A percentile compares a stretch with the other conserved stretches of the same genome.
Conservation (phyloP, 2,797 vertebrate species). For the Tadarida brasiliensis region DNA sequence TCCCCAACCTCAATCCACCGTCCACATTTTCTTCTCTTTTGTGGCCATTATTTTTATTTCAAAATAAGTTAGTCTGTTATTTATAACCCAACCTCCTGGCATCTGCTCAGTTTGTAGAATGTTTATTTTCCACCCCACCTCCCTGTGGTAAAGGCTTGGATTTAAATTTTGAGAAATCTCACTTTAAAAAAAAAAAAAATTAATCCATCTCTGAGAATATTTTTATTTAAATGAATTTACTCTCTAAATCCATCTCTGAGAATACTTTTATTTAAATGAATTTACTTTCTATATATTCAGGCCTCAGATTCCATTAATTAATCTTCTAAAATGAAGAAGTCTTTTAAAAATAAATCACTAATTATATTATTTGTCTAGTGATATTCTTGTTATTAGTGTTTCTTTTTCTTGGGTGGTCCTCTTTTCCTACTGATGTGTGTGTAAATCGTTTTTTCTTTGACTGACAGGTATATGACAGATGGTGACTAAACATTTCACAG, state of each 20-base stretch:
- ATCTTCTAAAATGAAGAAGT: not conserved
- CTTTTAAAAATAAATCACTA: not conserved
- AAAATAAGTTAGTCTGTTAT: not conserved
- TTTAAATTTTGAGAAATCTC: not conserved
- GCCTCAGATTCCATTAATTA: not conserved
- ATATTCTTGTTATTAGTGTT: not conserved
- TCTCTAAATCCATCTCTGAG: no score
- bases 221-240: constrained; percentile 14
- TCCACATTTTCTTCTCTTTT: constrained; percentile 1
- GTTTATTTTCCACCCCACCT: not conserved
- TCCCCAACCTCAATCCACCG: not conserved
- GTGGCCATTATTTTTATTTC: not conserved
- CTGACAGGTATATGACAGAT: not conserved
- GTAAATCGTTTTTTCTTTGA: not conserved
- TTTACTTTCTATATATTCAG: not conserved
- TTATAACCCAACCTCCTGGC: constrained; percentile 4
- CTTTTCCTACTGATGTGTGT: not conserved
- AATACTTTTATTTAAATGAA: no score
- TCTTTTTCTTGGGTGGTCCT: not conserved
- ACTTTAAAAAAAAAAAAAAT: not conserved
- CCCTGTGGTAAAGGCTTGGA: not conserved
- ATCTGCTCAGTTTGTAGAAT: not conserved
- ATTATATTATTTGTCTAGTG: not conserved
- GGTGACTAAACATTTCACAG: not conserved
- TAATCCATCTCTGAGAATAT: not conserved